phyloP scores from a whole-genome alignment of 2,888 invertebrate species.

The Arrhopalites spinosus region DNA sequence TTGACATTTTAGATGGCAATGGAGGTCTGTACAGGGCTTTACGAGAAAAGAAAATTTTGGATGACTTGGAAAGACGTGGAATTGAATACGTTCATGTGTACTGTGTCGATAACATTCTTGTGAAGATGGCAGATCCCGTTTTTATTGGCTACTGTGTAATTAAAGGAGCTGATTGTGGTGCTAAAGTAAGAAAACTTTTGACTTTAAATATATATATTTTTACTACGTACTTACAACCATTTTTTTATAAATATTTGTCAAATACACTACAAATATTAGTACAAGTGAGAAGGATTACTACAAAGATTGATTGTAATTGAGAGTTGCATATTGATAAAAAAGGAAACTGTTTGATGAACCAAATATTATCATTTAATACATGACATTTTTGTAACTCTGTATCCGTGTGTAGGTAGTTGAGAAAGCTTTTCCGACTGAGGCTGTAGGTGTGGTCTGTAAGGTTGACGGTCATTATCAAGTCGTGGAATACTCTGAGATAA shows the following conservation, averaged over 20 bases:
- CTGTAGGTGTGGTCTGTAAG: constrained; percentile 94
- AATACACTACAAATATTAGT: no score
- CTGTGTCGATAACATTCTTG: constrained; percentile 97
- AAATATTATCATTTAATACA: no score
- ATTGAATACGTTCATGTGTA: constrained; percentile 92
- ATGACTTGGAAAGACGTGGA: constrained; percentile 78
- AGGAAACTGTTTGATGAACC: no score
- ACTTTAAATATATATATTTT: no score
- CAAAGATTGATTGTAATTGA: no score
- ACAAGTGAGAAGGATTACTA: no score
- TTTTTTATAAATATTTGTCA: no score
- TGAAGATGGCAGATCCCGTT: constrained; percentile 95
- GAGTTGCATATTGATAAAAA: no score
- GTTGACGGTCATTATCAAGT: constrained; percentile 89
- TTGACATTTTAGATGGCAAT: constrained; percentile 70
- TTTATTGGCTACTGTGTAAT: constrained; percentile 93
- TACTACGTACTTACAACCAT: no score
- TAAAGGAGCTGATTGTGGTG: constrained; percentile 91
- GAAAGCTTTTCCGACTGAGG: constrained; percentile 87
- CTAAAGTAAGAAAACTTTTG: constrained; percentile 70
- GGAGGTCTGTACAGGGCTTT: constrained; percentile 85
- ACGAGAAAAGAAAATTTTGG: constrained; percentile 73
- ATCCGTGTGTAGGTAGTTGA: constrained; percentile 68
- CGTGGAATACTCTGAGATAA: constrained; percentile 97
- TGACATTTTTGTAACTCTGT: no score